Base-by-base conservation (phyloP, 2,797 vertebrate species). In the Acrossocheilus wenchowensis region DNA sequence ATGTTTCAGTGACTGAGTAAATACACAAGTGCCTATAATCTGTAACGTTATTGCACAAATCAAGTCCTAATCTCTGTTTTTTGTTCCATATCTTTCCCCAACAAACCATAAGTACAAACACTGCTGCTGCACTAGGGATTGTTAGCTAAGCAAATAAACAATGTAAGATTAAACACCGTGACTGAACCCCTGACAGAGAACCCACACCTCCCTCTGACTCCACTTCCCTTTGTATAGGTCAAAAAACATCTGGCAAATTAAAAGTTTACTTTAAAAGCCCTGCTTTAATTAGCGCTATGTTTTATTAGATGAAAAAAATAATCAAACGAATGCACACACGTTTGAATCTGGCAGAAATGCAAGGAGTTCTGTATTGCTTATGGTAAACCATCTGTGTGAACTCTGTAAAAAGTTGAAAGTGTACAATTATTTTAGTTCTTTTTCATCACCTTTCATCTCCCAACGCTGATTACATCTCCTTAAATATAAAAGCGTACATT, bases 181-280 rank as follows among this genome's bases (percentile, higher is more conserved):
- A 84, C 84, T 87, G 80, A 86, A 81, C 57, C 52, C 68, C 68
- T 85, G 77, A 88, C 82, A 81, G 45, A 88, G 84, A 91, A 78
- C 78, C 84, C 88, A 92, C 88, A 91, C 88, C 90, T 86, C 90
- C 90, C 91, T 86, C 89, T 88, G 89, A 90, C 90, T 91, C 85
- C 43, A 78, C 90, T 92, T 94, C 91, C 91, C 89, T 91, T 93
- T 82, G 72, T 78, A 89, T 87, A 90, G 92, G 93, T 94, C 93
- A 93, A 92, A 94, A 91, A 93, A 92, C 95, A 95, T 94, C 94
- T 95, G 95, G 94, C 86, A 93, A 93, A 94, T 92, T 93, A 88
- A 89, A 92, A 87, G 92, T 94, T 94, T 91, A 92, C 93, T 94
- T 94, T 93, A 92, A 94, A 93, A 91, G 91, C 90, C 86, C 91